Conservation (phyloP, 2,113 vertebrate species). For the Macrotus californicus region DNA sequence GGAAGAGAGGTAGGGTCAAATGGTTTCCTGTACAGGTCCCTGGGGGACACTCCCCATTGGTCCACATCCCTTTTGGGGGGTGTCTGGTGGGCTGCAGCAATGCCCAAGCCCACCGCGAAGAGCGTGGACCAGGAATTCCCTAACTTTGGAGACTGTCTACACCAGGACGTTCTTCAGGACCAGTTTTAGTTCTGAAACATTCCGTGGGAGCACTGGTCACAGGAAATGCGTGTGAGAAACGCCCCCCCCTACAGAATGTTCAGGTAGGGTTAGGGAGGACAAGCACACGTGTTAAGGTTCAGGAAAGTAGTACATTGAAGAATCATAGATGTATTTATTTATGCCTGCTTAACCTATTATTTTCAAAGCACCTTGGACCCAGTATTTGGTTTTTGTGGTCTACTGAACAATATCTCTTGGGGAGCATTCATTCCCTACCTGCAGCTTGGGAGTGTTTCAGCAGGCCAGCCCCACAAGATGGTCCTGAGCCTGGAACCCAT, state of each 20-base stretch:
- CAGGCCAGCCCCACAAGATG: background rate
- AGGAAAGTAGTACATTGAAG: background rate
- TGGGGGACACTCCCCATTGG: too few species aligned
- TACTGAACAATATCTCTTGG: background rate
- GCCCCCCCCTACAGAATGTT: rapidly evolving
- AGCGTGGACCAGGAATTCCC: background rate
- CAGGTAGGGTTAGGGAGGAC: background rate
- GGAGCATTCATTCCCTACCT: rapidly evolving
- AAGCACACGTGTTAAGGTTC: background rate
- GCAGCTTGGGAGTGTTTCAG: background rate
- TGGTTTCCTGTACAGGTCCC: background rate
- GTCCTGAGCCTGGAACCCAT: background rate
- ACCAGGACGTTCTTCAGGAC: background rate
- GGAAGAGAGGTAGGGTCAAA: background rate
- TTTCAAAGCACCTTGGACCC: background rate
- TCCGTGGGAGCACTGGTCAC: background rate
- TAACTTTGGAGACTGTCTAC: rapidly evolving
- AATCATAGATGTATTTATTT: too few species aligned
- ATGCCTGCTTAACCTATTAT: background rate
- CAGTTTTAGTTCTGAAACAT: background rate
- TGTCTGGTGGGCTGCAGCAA: background rate
- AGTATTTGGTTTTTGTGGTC: background rate
- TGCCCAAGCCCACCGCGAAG: too few species aligned
- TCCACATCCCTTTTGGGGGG: background rate
- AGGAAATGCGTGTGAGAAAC: background rate